Base-by-base conservation (phyloP, 2,797 vertebrate genomes). In the Staurois parvus region DNA sequence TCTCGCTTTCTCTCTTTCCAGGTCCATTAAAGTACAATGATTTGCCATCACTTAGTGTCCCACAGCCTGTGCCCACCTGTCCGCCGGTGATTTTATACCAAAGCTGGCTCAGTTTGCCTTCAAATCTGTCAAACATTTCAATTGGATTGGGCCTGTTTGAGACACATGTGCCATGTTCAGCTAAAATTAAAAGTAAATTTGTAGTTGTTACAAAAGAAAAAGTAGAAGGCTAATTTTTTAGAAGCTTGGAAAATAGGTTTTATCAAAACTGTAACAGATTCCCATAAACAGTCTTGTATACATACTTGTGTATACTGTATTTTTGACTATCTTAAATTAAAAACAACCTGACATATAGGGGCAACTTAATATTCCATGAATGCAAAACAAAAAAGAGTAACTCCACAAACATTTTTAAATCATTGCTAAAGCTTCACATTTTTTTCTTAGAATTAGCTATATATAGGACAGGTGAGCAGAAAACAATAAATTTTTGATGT, bases 81-180 rank as follows among this genome's bases (percentile, higher is more conserved):
- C 96, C 98, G 52, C 98, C 98, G 5, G 94, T 96, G 80, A 99
- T 94, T 90, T 95, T 96, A 92, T 97, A 96, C 98, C 98, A 99
- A 78, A 98, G 96, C 2, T 96, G 96, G 89, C 96, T 99, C 83
- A 99, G 94, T 91, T 99, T 99, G 76, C 96, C 97, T 92, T 99
- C 98, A 90, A 99, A 99, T 83, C 96, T 96, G 91, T 99, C 98
- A 0, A 95, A 96, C 92, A 99, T 96, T 94, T 99, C 98, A 69
- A 94, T 96, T 89, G 96, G 96, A 88, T 96, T 96, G 80, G 96
- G 95, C 69, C 95, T 91, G 24, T 95, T 94, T 4, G 97, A 96
- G 52, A 98, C 96, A 90, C 98, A 99, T 88, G 97, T 99, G 88
- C 98, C 97, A 89, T 97, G 96, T 1, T 97, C 96, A 79, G 97